Conservation (phyloP, 2,888 invertebrate genomes). For the Drosophila aldrichi region DNA sequence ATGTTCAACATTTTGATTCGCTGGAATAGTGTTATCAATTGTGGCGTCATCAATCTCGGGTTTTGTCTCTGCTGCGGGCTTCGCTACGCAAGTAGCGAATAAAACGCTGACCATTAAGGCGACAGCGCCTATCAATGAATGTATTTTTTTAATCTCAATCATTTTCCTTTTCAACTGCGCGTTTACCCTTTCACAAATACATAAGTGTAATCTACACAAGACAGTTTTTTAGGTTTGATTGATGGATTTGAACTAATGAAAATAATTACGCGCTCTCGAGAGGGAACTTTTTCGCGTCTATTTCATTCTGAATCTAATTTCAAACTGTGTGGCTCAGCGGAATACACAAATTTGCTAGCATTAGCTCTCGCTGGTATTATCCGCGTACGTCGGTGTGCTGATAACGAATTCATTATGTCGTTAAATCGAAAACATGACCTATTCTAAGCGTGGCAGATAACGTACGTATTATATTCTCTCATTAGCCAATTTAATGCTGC, state of each 20-base stretch:
- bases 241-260: constrained; percentile 46
- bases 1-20: constrained; percentile 37
- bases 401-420: constrained; percentile 39
- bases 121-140: constrained; percentile 14
- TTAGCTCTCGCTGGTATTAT: constrained; percentile 23
- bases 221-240: constrained; percentile 20
- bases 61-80: constrained; percentile 28
- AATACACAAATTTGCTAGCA: constrained; percentile 26
- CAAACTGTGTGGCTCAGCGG: constrained; percentile 49
- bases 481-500: constrained; percentile 9
- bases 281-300: constrained; percentile 32
- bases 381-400: constrained; percentile 21
- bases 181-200: constrained; percentile 18
- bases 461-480: constrained; percentile 14
- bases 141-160: constrained; percentile 35
- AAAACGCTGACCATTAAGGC: constrained; percentile 26
- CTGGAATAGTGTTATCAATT: constrained; percentile 48
- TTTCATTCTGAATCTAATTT: constrained; percentile 43
- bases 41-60: constrained; percentile 15
- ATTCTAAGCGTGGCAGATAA: constrained; percentile 43
- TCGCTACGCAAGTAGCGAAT: constrained; percentile 27
- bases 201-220: constrained; percentile 16
- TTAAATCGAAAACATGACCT: constrained; percentile 55
- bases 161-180: constrained; percentile 36
- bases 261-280: constrained; percentile 8